Base-by-base conservation (phyloP, 2,113 vertebrate species). In the Silurus asotus region DNA sequence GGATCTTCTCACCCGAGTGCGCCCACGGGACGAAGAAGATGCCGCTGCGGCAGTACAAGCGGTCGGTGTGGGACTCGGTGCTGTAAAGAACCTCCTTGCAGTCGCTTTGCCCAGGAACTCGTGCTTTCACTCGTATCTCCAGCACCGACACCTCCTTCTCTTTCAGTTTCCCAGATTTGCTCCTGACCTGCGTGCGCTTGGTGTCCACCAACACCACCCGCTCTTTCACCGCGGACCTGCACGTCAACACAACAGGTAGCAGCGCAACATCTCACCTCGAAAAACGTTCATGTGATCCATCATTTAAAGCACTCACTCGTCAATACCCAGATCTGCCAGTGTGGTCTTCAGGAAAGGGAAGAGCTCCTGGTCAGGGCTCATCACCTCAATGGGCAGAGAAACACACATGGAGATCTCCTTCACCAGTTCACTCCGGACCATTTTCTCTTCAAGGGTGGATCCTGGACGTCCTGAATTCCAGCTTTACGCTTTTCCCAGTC, bases 271-370 rank as follows among this genome's bases (percentile, higher is more conserved):
- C 13, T 8, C 55, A 56, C 8, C 37, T 37, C 37, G 37, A 37
- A 37, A 37, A 37, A 37, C 2, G 1, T 37, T 37, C 37, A 37
- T 37, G 37, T 37, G 37, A 37, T 37, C 37, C 37, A 37, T 37
- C 28, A 37, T 37, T 37, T 37, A 37, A 13, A 37, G 9, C 28
- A 93, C 94, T 94, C 86, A 95, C 94, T 94, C 93, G 82, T 93
- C 75, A 83, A 95, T 95, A 84, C 94, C 94, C 84, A 95, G 93
- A 84, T 94, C 93, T 0, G 92, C 92, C 23, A 95, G 93, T 0
- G 93, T 95, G 0, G 92, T 92, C 88, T 94, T 93, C 88, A 95
- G 88, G 88, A 94, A 94, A 53, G 94, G 94, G 87, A 95, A 95
- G 0, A 88, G 83, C 51, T 94, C 84, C 51, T 94, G 92, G 28